Evolutionary conservation across 2,888 invertebrate genomes (phyloP).

Genomic region (Notocelia uddmanniana): DNA sequence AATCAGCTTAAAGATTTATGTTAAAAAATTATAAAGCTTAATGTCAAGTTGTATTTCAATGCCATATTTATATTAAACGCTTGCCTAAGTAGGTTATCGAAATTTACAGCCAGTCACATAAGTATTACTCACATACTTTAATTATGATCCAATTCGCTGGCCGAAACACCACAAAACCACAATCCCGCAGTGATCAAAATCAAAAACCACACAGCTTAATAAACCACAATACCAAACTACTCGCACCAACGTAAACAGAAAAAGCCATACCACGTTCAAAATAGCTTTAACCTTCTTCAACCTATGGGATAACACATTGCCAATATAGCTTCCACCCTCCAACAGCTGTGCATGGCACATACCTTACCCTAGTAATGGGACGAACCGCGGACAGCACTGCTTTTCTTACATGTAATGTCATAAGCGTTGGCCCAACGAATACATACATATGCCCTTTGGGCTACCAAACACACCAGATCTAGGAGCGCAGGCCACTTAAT

Average conservation of each 20-base stretch:
- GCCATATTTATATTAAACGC: too few relatives aligned
- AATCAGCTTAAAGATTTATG: too few relatives aligned
- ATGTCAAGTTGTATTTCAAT: too few relatives aligned
- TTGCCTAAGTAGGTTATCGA: too few relatives aligned
- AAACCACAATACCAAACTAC: not conserved
- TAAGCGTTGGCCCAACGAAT: not conserved
- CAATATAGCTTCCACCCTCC: slow-evolving; percentile 21
- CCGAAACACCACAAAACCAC: not conserved
- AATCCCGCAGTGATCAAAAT: not conserved
- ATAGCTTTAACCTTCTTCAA: not conserved
- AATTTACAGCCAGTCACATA: too few relatives aligned
- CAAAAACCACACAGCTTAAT: slow-evolving; percentile 2
- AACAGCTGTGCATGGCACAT: slow-evolving; percentile 14
- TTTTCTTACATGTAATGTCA: not conserved
- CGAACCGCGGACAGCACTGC: not conserved
- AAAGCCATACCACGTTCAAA: not conserved
- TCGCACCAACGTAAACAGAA: not conserved
- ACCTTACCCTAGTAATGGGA: slow-evolving; percentile 29
- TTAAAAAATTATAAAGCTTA: too few relatives aligned
- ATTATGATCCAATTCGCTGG: not conserved
- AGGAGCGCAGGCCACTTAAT: slow-evolving; percentile 58
- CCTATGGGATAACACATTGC: not conserved
- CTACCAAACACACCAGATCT: slow-evolving; percentile 43
- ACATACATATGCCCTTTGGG: slow-evolving; percentile 12
- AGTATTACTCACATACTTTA: not conserved